These are phyloP conservation scores for Macrosoma leucophasiata DNA, from an alignment of 2,888 invertebrate species.

Conservation along the genomic window DNA sequence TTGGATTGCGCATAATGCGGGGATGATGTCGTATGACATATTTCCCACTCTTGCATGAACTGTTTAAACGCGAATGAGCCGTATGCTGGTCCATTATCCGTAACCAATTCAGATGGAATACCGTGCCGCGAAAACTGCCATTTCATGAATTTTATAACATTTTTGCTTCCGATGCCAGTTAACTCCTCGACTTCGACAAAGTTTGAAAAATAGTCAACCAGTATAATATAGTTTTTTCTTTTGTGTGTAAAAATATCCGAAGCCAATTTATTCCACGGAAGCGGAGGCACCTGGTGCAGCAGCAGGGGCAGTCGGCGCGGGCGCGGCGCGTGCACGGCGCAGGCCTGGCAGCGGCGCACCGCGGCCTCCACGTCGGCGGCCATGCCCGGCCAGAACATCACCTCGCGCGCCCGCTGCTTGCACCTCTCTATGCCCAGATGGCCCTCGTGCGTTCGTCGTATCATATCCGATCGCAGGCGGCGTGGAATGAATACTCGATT, in stretches of 20 bases:
- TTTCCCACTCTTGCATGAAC: slow-evolving; percentile 15
- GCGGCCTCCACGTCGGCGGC: slow-evolving; percentile 23
- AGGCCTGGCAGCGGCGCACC: slow-evolving; percentile 24
- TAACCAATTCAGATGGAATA: slow-evolving; percentile 23
- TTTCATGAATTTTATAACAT: slow-evolving; percentile 17
- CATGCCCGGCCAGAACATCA: slow-evolving; percentile 33
- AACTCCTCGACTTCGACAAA: slow-evolving; percentile 19
- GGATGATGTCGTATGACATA: slow-evolving; percentile 15
- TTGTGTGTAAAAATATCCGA: slow-evolving; percentile 24
- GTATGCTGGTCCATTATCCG: slow-evolving; percentile 22
- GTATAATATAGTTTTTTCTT: not conserved
- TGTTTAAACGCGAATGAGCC: slow-evolving; percentile 16
- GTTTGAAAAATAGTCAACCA: slow-evolving; percentile 14
- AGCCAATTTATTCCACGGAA: slow-evolving; percentile 23
- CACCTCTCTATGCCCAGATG: slow-evolving; percentile 31
- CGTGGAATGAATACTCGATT: slow-evolving; percentile 27
- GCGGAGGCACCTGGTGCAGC: slow-evolving; percentile 5
- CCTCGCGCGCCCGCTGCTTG: slow-evolving; percentile 29
- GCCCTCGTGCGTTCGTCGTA: slow-evolving; percentile 28
- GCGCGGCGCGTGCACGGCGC: slow-evolving; percentile 13
- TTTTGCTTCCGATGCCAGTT: slow-evolving; percentile 1
- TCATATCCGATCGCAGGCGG: slow-evolving; percentile 22
- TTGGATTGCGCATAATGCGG: slow-evolving; percentile 20
- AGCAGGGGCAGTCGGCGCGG: slow-evolving; percentile 12
- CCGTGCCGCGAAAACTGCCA: slow-evolving; percentile 21